phyloP scores from a whole-genome alignment of 1,140 invertebrate genomes.

The Subanguina moxae region DNA sequence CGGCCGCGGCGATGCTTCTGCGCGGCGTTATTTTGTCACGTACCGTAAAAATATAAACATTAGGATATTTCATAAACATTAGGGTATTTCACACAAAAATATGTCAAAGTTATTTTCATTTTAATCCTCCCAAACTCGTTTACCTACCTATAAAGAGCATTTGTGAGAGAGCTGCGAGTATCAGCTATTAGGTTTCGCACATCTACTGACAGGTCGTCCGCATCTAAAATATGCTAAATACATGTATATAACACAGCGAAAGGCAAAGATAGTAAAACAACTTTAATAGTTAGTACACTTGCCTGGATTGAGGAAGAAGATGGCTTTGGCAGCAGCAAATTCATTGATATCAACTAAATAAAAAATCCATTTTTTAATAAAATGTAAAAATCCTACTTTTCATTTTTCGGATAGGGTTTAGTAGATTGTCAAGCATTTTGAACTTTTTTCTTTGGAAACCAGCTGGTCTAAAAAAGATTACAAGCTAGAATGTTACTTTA shows the following conservation, averaged over 20 bases:
- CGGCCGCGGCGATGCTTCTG: no score
- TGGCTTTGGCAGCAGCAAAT: constrained; percentile 57
- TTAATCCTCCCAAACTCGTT: constrained; percentile 13
- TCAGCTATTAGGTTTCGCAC: constrained; percentile 40
- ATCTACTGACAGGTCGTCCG: constrained; percentile 45
- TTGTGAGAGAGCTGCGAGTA: constrained; percentile 47
- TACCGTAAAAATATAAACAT: no score
- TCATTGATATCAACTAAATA: constrained; percentile 46
- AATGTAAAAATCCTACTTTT: constrained; percentile 3
- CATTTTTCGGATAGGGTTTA: constrained; percentile 55
- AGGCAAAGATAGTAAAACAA: no score
- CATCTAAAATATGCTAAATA: constrained; percentile 41
- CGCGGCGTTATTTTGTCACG: no score
- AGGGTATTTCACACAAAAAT: no score
- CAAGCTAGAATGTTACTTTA: constrained; percentile 1
- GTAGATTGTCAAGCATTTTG: constrained; percentile 57
- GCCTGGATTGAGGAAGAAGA: constrained; percentile 59
- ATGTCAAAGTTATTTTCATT: background rate
- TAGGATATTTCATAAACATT: no score
- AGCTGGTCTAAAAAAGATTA: constrained; percentile 45
- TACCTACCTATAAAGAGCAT: constrained; percentile 52
- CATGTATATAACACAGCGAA: no score
- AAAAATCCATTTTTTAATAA: background rate
- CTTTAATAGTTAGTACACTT: constrained; percentile 23
- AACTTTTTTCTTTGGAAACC: constrained; percentile 59